A percentile compares a stretch with the other conserved stretches of the same genome.
These are phyloP conservation scores for Micrastur ruficollis DNA, from an alignment of 2,797 vertebrate species.

Conservation along the genomic window DNA sequence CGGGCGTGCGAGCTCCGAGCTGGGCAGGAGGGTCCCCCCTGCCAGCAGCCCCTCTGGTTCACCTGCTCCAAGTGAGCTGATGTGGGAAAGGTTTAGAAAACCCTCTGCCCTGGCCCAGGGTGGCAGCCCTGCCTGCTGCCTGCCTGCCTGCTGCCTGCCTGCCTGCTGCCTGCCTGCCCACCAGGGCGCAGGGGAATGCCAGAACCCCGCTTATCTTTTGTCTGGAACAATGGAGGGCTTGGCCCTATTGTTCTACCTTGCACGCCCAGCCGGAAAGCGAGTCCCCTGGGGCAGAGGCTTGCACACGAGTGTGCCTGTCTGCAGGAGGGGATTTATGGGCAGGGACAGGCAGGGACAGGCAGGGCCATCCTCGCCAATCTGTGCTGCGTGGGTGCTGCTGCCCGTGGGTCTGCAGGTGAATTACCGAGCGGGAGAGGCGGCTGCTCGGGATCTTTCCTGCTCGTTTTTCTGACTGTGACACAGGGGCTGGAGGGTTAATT, in stretches of 20 bases:
- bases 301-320: background rate
- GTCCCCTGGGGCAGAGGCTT: background rate
- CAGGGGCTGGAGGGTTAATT: background rate
- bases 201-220: constrained; percentile 23
- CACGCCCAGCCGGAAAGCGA: constrained; percentile 1
- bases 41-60: background rate
- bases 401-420: background rate
- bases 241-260: constrained; percentile 58
- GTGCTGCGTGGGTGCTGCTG: background rate
- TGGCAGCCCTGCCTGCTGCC: background rate
- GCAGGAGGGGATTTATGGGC: background rate
- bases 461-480: fast-evolving
- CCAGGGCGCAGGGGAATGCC: constrained; percentile 3
- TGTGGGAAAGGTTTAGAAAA: background rate
- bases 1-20: background rate
- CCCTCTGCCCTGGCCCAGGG: background rate
- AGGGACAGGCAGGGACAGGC: background rate
- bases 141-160: too few relatives aligned
- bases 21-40: background rate
- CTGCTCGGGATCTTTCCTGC: background rate
- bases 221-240: constrained; percentile 55
- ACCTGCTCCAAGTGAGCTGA: background rate
- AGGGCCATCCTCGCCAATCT: fast-evolving
- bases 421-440: fast-evolving
- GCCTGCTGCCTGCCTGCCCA: background rate